Percentiles rank a stretch among this genome's conserved stretches.
Evolutionary conservation across 2,888 invertebrate genomes (phyloP).

Genomic region (Brassicogethes aeneus): DNA sequence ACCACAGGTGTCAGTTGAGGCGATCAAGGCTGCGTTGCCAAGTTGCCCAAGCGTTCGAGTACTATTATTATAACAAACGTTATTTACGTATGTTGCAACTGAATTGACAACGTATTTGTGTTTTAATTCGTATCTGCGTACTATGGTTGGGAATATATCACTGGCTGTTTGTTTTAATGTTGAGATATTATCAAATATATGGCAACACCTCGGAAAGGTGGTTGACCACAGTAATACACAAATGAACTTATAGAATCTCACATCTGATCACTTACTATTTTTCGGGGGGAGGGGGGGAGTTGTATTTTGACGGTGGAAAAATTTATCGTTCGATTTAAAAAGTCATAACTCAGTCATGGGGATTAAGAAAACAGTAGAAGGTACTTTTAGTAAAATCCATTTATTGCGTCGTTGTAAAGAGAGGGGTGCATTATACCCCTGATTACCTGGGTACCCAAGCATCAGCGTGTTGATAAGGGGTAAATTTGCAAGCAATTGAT

Average conservation of each 20-base stretch:
- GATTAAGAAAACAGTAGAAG: too few relatives aligned
- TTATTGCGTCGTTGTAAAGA: too few relatives aligned
- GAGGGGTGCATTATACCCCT: too few relatives aligned
- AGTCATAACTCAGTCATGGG: too few relatives aligned
- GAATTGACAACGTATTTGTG: neutral
- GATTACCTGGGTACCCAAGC: too few relatives aligned
- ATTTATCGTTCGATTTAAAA: too few relatives aligned
- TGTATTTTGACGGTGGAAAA: too few relatives aligned
- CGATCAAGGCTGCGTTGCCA: constrained; percentile 32
- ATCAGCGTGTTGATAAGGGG: too few relatives aligned
- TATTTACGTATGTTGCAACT: neutral
- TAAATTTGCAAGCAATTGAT: too few relatives aligned
- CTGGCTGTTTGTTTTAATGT: neutral
- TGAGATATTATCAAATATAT: constrained; percentile 26
- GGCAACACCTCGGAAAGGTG: constrained; percentile 34
- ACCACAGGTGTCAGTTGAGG: constrained; percentile 41
- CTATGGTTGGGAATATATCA: neutral
- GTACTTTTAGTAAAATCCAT: too few relatives aligned
- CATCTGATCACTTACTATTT: neutral
- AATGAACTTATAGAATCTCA: constrained; percentile 17
- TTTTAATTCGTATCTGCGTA: neutral
- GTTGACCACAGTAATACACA: constrained; percentile 36
- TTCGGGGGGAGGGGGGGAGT: too few relatives aligned
- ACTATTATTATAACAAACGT: neutral
- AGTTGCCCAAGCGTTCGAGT: constrained; percentile 14